Evolutionary conservation across 2,797 vertebrate species (phyloP).

Genomic region (Liasis olivaceus): DNA sequence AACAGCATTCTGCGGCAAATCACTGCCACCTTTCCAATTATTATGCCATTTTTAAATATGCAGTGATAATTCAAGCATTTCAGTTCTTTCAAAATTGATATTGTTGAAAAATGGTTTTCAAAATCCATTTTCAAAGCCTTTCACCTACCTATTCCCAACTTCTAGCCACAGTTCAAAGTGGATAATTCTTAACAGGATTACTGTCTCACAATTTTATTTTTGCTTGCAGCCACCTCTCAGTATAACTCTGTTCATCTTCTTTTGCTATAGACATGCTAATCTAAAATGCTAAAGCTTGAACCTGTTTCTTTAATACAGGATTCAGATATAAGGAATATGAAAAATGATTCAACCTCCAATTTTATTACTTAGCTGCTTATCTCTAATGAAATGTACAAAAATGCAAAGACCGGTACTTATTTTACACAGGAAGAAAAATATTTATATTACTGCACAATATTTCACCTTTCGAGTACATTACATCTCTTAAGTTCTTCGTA

Average conservation of each 20-base stretch:
- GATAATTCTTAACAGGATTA: slow-evolving; percentile 28
- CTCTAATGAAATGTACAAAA: slow-evolving; percentile 13
- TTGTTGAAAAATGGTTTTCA: background rate
- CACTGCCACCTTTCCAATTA: background rate
- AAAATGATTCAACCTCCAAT: background rate
- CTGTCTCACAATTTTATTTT: background rate
- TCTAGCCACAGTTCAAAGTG: background rate
- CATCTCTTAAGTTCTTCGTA: background rate
- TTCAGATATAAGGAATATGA: background rate
- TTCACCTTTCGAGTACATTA: background rate
- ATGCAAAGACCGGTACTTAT: background rate
- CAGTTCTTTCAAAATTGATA: background rate
- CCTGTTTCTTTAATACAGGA: background rate
- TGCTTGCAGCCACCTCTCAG: slow-evolving; percentile 6
- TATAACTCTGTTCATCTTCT: background rate
- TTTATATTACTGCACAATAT: background rate
- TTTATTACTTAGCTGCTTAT: slow-evolving; percentile 22
- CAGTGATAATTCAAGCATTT: background rate
- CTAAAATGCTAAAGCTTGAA: background rate
- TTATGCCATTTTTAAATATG: background rate
- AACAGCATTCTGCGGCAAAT: background rate
- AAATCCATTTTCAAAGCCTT: slow-evolving; percentile 24
- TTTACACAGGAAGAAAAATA: background rate
- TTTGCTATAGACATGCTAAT: background rate
- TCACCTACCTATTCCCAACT: background rate